Evolutionary conservation across 2,113 vertebrate species (phyloP), one percentile per base, ranked within the genome.

Genomic region (Spilogale gracilis): DNA sequence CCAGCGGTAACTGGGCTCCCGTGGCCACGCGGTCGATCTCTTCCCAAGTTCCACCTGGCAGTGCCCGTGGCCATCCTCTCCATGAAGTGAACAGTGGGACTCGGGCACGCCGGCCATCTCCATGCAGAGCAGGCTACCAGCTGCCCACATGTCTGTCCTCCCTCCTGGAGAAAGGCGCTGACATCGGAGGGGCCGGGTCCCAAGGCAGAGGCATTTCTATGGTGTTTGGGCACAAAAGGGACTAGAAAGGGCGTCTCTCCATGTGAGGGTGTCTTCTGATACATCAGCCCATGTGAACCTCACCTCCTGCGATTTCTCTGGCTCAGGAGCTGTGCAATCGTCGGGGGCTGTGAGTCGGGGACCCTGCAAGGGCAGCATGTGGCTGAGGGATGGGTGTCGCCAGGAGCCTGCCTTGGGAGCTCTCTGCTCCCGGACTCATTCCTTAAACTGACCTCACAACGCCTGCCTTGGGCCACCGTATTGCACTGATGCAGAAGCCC

Each of bases 371-470:
- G 97, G 80, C 52, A 76, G 98, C 98, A 98, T 89, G 91, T 98
- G 98, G 98, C 96, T 95, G 97, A 98, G 98, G 98, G 97, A 98
- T 96, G 74, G 56, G 2, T 74, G 79, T 92, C 97, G 89, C 95
- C 45, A 3, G 98, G 96, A 93, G 96, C 97, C 94, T 56, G 95
- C 97, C 98, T 95, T 91, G 97, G 91, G 79, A 91, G 97, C 69
- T 89, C 86, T 97, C 95, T 54, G 96, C 96, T 98, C 96, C 98
- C 97, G 95, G 84, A 82, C 48, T 54, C 95, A 87, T 79, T 5
- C 61, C 87, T 13, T 9, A 58, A 25, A 50, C 73, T 30, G 50
- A 45, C 56, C 3, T 8, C 58, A 4, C 0, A 56, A 14, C 2
- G 56, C 67, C 48, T 14, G 45, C 20, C 1, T 7, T 5, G 58